Evolutionary conservation across 2,113 vertebrate species (phyloP).

Genomic region (Erpornis zantholeuca): DNA sequence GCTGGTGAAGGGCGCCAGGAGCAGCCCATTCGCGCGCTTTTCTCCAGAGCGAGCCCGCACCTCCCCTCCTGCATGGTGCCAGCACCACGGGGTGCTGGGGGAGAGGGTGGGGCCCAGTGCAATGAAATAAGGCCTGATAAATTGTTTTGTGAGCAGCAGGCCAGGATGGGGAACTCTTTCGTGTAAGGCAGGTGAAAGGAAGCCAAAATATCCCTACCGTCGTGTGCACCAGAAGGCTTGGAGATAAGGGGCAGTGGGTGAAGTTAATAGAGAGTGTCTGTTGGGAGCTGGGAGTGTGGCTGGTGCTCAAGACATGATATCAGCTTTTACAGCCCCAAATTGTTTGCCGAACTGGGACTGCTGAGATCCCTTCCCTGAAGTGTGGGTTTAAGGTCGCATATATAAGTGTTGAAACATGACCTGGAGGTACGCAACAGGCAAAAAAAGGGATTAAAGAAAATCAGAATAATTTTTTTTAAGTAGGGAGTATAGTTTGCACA

Average conservation of each 20-base stretch:
- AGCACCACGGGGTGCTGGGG: rapidly evolving
- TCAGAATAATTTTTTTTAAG: background rate
- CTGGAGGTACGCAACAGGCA: background rate
- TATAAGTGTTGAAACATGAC: background rate
- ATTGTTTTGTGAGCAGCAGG: background rate
- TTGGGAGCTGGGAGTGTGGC: background rate
- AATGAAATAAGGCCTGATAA: background rate
- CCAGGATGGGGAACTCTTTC: background rate
- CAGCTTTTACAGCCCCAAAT: background rate
- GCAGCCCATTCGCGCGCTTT: rapidly evolving
- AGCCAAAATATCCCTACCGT: background rate
- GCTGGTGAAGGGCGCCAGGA: background rate
- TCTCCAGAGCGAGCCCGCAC: background rate
- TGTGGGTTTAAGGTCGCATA: background rate
- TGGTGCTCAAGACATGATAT: background rate
- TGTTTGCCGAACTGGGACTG: background rate
- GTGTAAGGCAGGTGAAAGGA: background rate
- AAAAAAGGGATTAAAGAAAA: background rate
- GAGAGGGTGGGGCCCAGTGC: background rate
- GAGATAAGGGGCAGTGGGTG: background rate
- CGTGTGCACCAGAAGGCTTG: background rate
- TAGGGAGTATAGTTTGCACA: background rate
- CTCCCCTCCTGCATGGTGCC: background rate
- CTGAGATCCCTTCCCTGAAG: background rate
- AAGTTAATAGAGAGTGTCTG: background rate